Evolutionary conservation across 2,888 invertebrate species (phyloP).

Genomic region (Anodontia alba): DNA sequence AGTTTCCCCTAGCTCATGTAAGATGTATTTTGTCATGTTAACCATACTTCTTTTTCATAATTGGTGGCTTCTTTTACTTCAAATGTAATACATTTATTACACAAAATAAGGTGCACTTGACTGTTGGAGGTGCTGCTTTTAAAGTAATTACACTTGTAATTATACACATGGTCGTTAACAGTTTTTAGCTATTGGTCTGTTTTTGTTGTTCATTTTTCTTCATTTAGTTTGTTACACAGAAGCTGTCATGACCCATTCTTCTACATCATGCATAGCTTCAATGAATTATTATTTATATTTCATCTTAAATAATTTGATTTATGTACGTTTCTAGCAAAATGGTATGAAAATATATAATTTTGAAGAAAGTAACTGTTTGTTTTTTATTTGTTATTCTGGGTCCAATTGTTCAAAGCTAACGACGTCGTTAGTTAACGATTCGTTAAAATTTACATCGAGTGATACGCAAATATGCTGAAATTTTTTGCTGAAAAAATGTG

Average conservation of each 20-base stretch:
- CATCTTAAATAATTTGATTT: constrained; percentile 14
- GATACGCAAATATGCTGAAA: too few relatives aligned
- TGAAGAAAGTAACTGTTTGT: constrained; percentile 1
- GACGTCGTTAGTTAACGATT: too few relatives aligned
- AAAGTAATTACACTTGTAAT: too few relatives aligned
- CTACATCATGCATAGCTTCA: constrained; percentile 36
- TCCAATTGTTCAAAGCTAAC: too few relatives aligned
- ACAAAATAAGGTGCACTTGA: not conserved
- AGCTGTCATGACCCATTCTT: not conserved
- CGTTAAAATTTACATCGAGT: too few relatives aligned
- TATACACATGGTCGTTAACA: not conserved
- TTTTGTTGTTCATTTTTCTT: not conserved
- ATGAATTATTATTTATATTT: constrained; percentile 51
- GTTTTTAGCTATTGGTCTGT: constrained; percentile 6
- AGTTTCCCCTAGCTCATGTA: too few relatives aligned
- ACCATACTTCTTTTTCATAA: too few relatives aligned
- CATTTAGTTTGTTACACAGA: constrained; percentile 10
- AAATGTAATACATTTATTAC: too few relatives aligned
- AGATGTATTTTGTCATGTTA: too few relatives aligned
- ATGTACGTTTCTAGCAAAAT: constrained; percentile 17
- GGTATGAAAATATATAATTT: constrained; percentile 17
- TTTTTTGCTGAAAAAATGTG: too few relatives aligned
- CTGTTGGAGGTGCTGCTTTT: constrained; percentile 1
- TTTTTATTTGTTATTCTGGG: too few relatives aligned
- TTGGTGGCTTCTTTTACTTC: too few relatives aligned